phyloP scores from a whole-genome alignment of 2,797 vertebrate species.

The Lithobates sylvaticus region DNA sequence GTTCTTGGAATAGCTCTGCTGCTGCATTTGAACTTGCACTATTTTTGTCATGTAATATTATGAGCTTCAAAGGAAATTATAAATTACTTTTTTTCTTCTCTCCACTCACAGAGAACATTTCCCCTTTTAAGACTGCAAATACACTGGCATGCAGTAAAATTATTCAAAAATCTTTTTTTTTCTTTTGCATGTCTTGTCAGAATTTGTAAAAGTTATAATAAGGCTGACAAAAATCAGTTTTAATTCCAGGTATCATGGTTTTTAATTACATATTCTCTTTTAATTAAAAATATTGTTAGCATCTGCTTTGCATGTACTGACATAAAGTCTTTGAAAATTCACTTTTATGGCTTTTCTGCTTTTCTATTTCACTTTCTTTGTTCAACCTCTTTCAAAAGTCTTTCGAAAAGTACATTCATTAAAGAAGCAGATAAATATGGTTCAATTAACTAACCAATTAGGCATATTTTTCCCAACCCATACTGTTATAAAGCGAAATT shows the following conservation, averaged over 20 bases:
- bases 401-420: constrained; percentile 44
- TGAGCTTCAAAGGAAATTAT: constrained; percentile 62
- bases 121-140: constrained; percentile 19
- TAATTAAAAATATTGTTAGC: constrained; percentile 69
- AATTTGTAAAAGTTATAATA: constrained; percentile 56
- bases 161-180: constrained; percentile 66
- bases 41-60: constrained; percentile 28
- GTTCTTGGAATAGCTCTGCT: not conserved
- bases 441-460: constrained; percentile 55
- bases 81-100: constrained; percentile 65
- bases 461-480: constrained; percentile 44
- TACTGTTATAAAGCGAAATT: constrained; percentile 50
- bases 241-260: constrained; percentile 57
- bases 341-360: constrained; percentile 66
- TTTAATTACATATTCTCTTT: constrained; percentile 67
- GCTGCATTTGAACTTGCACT: constrained; percentile 1
- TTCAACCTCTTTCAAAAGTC: constrained; percentile 36
- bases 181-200: constrained; percentile 66
- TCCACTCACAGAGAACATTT: constrained; percentile 27
- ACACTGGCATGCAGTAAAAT: constrained; percentile 62
- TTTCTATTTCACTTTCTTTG: constrained; percentile 4
- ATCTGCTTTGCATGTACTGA: constrained; percentile 68
- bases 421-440: constrained; percentile 36
- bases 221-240: constrained; percentile 51
- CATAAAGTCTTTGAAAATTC: constrained; percentile 69